Evolutionary conservation across 2,888 invertebrate genomes (phyloP).

Genomic region (Pseudolycoriella hygida): DNA sequence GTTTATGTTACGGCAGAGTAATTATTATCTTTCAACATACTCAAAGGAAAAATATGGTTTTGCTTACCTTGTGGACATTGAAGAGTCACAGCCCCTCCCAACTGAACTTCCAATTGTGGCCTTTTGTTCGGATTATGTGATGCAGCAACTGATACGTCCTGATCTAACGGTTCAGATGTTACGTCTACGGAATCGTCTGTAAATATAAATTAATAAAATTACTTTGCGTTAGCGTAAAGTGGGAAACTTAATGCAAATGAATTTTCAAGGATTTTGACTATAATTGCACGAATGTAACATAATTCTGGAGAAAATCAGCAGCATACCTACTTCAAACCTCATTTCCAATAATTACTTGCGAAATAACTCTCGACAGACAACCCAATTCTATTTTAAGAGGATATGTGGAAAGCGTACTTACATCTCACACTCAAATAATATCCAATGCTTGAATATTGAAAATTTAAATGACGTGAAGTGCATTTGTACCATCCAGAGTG

Average conservation of each 20-base stretch:
- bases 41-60: too few species aligned
- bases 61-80: constrained; percentile 68
- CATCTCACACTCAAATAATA: constrained; percentile 79
- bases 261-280: too few species aligned
- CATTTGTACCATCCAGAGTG: constrained; percentile 91
- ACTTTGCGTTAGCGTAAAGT: not conserved
- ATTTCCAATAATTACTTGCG: not conserved
- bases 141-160: constrained; percentile 36
- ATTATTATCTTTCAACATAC: too few species aligned
- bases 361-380: not conserved
- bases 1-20: too few species aligned
- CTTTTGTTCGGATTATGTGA: constrained; percentile 30
- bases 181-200: constrained; percentile 33
- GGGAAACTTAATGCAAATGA: not conserved
- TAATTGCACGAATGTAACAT: too few species aligned
- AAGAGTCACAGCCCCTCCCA: constrained; percentile 72
- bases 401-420: constrained; percentile 34
- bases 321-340: too few species aligned
- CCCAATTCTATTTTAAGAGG: not conserved
- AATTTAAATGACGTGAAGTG: constrained; percentile 64
- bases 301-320: too few species aligned
- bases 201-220: constrained; percentile 9
- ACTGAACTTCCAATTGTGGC: constrained; percentile 61
- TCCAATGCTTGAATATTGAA: constrained; percentile 75
- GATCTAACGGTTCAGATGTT: constrained; percentile 39